Conservation (phyloP, 2,797 vertebrate genomes). For the Thripadectes ignobilis region DNA sequence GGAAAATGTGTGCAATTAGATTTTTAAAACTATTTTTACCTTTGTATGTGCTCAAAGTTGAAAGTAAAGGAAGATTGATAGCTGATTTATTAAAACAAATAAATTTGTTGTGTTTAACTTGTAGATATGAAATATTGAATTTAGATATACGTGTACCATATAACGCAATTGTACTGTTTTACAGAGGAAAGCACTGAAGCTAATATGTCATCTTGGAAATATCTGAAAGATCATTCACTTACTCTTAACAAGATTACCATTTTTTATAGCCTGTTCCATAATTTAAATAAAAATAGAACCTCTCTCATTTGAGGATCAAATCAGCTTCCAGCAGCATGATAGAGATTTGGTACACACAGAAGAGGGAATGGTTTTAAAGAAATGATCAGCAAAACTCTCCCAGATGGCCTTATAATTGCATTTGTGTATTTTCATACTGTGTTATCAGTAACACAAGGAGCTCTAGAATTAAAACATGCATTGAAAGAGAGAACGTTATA, state of each 20-base stretch:
- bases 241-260: background rate
- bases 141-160: accelerated
- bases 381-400: background rate
- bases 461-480: background rate
- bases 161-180: background rate
- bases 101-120: background rate
- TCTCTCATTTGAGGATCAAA: background rate
- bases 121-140: background rate
- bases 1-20: background rate
- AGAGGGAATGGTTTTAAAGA: background rate
- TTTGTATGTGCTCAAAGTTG: background rate
- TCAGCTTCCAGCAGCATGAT: background rate
- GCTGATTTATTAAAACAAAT: background rate
- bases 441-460: background rate
- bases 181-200: background rate
- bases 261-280: background rate
- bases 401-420: background rate
- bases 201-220: background rate
- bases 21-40: background rate
- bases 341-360: background rate
- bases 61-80: background rate
- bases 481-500: background rate
- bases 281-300: background rate
- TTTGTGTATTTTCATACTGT: background rate
- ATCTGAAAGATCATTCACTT: background rate